Conservation (phyloP, 2,888 invertebrate genomes). For the Carpatolechia fugitivella region DNA sequence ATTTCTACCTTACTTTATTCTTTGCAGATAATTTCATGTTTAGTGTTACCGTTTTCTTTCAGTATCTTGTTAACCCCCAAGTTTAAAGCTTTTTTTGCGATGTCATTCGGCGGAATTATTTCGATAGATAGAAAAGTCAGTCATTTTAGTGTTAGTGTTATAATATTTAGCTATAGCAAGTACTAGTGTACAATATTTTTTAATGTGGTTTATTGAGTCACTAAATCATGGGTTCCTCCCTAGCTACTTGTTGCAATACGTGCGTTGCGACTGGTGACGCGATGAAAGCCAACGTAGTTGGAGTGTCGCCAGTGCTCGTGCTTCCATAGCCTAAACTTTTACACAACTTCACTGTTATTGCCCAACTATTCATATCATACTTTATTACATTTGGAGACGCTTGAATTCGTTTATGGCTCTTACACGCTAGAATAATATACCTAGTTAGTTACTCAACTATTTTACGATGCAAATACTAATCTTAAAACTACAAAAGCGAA, state of each 20-base stretch:
- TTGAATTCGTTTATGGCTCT: conserved; percentile 2
- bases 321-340: conserved; percentile 1
- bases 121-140: neutral
- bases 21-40: conserved; percentile 1
- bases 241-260: conserved; percentile 51
- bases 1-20: conserved; percentile 39
- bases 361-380: conserved; percentile 3
- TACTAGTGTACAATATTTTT: too few species aligned
- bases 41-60: conserved; percentile 7
- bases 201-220: too few species aligned
- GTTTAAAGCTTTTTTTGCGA: neutral
- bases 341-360: neutral
- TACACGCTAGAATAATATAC: neutral
- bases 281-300: conserved; percentile 51
- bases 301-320: conserved; percentile 42
- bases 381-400: conserved; percentile 1
- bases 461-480: too few species aligned
- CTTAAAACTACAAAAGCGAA: too few species aligned
- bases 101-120: too few species aligned
- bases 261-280: conserved; percentile 34
- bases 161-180: too few species aligned
- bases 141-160: too few species aligned
- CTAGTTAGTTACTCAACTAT: neutral
- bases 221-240: too few species aligned
- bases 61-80: neutral